Base-by-base conservation (phyloP, 2,888 invertebrate genomes). In the Oxycera nigricornis region DNA sequence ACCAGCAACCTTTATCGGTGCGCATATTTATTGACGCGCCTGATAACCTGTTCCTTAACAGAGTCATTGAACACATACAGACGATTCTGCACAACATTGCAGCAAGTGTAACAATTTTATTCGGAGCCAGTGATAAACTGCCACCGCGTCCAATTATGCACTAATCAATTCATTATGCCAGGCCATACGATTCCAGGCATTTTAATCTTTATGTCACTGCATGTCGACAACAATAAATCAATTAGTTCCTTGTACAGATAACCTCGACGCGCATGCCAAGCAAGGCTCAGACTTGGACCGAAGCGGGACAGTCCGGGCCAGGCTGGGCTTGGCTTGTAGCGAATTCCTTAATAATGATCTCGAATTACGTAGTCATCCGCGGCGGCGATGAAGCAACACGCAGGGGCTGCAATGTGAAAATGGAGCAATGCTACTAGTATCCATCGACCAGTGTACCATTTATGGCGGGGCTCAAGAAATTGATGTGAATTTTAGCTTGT, bases 281-380 rank as follows among this genome's bases (percentile, higher is more conserved):
- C 22, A 3, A 28, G 30, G n/a, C n/a, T 17, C 55, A 24, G 55
- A 20, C 14, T 22, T 20, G 11, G 9, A 55, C 2, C 26, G 55
- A 11, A 20, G 3, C 55, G 55, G 4, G 24, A 20, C 55, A 39
- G 39, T 39, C 55, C 9, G 55, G 24, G 9, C 17, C 46, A 46
- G 22, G 52, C 52, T 6, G n/a, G 41, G 65, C n/a, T 50, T n/a
- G 67, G 17, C 62, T 14, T n/a, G 39, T 22, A 39, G 46, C 24
- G 26, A 72, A 72, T 72, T 72, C 55, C 55, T 72, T 72, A 72
- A 72, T 72, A 72, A 72, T 72, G 72, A 57, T 72, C 72, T 57
- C 72, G 57, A 52, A 52, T 70, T 70, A 52, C 70, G 35, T 39
- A 46, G 46, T 46, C 46, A 46, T 46, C 46, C 46, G 14, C 11